phyloP scores from a whole-genome alignment of 2,888 invertebrate genomes.

The Corbicula japonica region DNA sequence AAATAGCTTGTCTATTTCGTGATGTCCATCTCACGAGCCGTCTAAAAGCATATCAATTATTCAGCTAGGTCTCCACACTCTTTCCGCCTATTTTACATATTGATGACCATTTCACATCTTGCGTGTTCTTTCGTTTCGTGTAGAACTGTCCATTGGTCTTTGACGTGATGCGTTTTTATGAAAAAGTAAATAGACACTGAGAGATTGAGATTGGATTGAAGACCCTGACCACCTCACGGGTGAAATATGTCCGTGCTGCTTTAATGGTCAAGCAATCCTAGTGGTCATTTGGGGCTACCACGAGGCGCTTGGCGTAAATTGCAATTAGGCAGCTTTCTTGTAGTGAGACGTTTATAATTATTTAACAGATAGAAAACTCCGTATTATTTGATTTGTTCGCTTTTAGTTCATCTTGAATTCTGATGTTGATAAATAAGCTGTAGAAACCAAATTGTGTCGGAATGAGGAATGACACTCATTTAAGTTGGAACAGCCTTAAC shows the following conservation, averaged over 20 bases:
- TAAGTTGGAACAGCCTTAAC: too few species aligned
- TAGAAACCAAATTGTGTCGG: too few species aligned
- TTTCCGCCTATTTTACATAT: slow-evolving; percentile 28
- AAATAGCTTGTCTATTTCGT: too few species aligned
- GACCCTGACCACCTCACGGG: slow-evolving; percentile 15
- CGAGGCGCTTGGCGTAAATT: slow-evolving; percentile 32
- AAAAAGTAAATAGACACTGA: slow-evolving; percentile 15
- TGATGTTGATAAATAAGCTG: too few species aligned
- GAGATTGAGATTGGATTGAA: slow-evolving; percentile 21
- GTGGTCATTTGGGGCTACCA: slow-evolving; percentile 35
- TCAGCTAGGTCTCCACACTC: slow-evolving; percentile 18
- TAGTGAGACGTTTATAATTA: slow-evolving; percentile 34
- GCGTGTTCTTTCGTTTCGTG: slow-evolving; percentile 15
- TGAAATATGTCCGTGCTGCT: slow-evolving; percentile 36
- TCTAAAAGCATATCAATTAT: slow-evolving; percentile 17
- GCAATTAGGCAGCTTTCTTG: slow-evolving; percentile 32
- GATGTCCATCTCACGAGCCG: neutral
- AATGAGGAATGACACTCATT: too few species aligned
- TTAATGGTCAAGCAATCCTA: slow-evolving; percentile 37
- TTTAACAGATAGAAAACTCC: neutral
- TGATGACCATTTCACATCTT: slow-evolving; percentile 23
- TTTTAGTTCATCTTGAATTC: too few species aligned
- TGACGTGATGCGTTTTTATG: slow-evolving; percentile 8
- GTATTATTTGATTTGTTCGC: neutral
- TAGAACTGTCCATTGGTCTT: slow-evolving; percentile 6